Evolutionary conservation across 2,113 vertebrate genomes (phyloP).

Genomic region (Irena cyanogastra): DNA sequence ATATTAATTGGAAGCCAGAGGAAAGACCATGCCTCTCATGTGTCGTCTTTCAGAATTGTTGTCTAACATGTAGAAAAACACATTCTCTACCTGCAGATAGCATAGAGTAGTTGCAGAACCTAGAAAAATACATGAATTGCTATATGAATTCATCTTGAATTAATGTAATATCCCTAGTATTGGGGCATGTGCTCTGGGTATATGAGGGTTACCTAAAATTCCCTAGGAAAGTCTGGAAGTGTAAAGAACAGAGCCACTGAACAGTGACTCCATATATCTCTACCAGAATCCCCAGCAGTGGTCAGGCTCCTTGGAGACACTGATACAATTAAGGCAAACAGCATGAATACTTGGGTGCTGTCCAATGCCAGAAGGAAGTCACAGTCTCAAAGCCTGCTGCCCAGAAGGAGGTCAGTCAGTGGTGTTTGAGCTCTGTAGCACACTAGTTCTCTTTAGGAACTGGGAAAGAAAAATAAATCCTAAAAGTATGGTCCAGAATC

Average conservation of each 20-base stretch:
- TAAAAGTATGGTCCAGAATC: background rate
- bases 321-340: slow-evolving; percentile 28
- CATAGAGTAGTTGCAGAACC: background rate
- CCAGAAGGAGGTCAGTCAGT: slow-evolving; percentile 27
- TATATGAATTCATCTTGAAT: background rate
- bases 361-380: slow-evolving; percentile 49
- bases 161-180: background rate
- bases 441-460: slow-evolving; percentile 38
- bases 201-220: background rate
- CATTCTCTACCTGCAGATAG: background rate
- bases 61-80: background rate
- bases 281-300: background rate
- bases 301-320: slow-evolving; percentile 2
- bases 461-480: slow-evolving; percentile 48
- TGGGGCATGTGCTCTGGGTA: background rate
- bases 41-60: background rate
- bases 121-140: background rate
- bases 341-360: slow-evolving; percentile 33
- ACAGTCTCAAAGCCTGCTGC: background rate
- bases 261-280: background rate
- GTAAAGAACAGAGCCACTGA: background rate
- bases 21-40: background rate
- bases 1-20: background rate
- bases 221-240: background rate
- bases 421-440: slow-evolving; percentile 2